phyloP scores from a whole-genome alignment of 2,797 vertebrate genomes.

The Muscicapa comitata region DNA sequence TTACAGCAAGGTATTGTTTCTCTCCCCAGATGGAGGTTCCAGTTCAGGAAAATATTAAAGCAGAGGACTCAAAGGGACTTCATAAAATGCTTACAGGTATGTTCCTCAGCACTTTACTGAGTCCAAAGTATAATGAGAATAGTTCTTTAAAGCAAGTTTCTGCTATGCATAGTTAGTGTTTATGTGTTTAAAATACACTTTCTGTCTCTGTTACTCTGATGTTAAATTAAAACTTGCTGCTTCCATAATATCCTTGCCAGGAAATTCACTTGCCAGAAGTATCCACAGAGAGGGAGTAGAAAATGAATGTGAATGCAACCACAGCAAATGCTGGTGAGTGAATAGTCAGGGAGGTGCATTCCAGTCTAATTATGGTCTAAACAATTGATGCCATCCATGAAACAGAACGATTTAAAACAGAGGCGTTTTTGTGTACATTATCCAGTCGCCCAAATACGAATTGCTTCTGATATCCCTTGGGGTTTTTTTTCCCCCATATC shows the following conservation, averaged over 20 bases:
- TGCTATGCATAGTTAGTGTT: neutral
- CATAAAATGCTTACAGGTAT: neutral
- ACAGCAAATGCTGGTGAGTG: neutral
- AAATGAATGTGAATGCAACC: neutral
- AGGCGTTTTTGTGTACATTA: neutral
- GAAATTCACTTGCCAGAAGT: neutral
- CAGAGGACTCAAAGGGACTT: neutral
- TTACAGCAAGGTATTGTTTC: constrained; percentile 28
- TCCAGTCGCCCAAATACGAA: neutral
- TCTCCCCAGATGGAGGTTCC: neutral
- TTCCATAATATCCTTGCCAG: neutral
- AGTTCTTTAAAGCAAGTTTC: neutral
- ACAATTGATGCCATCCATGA: neutral
- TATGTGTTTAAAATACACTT: neutral
- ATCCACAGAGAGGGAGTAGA: neutral
- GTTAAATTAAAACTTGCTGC: constrained; percentile 16
- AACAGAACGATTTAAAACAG: neutral
- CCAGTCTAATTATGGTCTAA: neutral
- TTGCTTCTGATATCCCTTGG: neutral
- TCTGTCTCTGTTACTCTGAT: neutral
- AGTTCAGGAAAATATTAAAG: constrained; percentile 1
- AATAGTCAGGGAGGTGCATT: neutral
- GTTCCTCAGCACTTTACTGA: neutral
- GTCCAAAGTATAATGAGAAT: neutral
- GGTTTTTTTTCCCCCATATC: accelerated